Percentiles rank a stretch among this genome's conserved stretches.
These are phyloP conservation scores for Trachymyrmex cornetzi DNA, from an alignment of 1,140 invertebrate genomes.

Conservation along the genomic window DNA sequence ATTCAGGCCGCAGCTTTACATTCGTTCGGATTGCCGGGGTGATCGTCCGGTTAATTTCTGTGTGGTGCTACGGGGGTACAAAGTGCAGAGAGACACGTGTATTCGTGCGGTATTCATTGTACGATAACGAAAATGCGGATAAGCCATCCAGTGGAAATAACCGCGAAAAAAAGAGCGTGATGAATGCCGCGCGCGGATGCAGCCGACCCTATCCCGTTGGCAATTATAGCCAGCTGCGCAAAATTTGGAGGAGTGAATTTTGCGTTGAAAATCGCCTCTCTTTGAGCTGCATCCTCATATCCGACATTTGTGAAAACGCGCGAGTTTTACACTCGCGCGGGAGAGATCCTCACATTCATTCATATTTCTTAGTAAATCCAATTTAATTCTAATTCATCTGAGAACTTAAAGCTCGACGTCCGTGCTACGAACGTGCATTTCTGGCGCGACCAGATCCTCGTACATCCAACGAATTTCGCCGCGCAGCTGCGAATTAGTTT, in stretches of 20 bases:
- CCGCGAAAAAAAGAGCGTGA: conserved; percentile 26
- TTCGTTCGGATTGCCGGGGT: conserved; percentile 23
- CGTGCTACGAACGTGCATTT: background rate
- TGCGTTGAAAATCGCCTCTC: conserved; percentile 32
- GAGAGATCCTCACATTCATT: background rate
- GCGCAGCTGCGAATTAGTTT: conserved; percentile 56
- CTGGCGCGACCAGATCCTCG: conserved; percentile 28
- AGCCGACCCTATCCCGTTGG: conserved; percentile 21
- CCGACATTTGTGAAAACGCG: conserved; percentile 7
- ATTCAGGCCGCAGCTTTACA: conserved; percentile 24
- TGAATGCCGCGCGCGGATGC: conserved; percentile 36
- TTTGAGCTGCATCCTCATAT: background rate
- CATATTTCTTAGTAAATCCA: conserved; percentile 38
- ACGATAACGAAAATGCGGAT: conserved; percentile 56
- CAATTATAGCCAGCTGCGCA: conserved; percentile 56
- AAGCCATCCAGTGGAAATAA: conserved; percentile 49
- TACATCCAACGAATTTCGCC: conserved; percentile 28
- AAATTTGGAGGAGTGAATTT: conserved; percentile 50
- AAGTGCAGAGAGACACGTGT: conserved; percentile 24
- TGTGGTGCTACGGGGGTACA: background rate
- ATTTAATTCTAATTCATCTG: conserved; percentile 42
- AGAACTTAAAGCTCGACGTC: conserved; percentile 3
- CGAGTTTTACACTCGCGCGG: conserved; percentile 14
- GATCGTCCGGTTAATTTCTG: conserved; percentile 48
- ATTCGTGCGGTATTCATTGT: conserved; percentile 52